A percentile compares a stretch with the other conserved stretches of the same genome.
Evolutionary conservation across 2,113 vertebrate species (phyloP).

Genomic region (Salvator merianae): DNA sequence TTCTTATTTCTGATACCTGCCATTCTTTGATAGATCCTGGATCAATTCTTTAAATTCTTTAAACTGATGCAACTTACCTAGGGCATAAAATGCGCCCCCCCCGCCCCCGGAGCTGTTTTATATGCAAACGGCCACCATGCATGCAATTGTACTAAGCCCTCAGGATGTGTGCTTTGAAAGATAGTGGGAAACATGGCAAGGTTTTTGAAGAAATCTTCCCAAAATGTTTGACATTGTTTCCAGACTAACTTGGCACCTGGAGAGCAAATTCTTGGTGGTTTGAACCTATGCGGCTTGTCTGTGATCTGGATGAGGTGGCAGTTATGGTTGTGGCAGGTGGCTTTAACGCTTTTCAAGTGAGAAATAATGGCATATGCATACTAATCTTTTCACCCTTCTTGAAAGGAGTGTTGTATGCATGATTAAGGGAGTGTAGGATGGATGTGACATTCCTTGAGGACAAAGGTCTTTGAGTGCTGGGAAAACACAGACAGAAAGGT

Average conservation of each 20-base stretch:
- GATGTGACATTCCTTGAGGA: conserved; percentile 2
- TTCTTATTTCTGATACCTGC: not conserved
- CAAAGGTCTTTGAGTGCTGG: conserved; percentile 23
- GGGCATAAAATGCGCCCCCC: too few species aligned
- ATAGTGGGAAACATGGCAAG: not conserved
- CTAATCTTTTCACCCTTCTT: not conserved
- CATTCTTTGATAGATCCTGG: not conserved
- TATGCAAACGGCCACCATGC: too few species aligned
- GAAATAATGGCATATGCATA: not conserved
- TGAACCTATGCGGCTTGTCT: not conserved
- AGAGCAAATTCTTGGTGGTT: not conserved
- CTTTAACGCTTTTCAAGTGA: not conserved
- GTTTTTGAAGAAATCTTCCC: not conserved
- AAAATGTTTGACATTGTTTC: not conserved
- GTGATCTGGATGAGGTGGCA: not conserved
- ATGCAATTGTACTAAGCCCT: not conserved
- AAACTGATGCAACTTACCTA: too few species aligned
- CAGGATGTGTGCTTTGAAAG: not conserved
- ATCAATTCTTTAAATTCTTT: not conserved
- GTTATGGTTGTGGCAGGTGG: not conserved
- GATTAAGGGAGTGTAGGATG: not conserved
- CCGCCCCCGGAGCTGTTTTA: not conserved
- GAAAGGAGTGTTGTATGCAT: not conserved
- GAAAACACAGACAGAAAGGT: not conserved
- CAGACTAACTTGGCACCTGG: not conserved